Evolutionary conservation across 1,140 invertebrate genomes (phyloP), one percentile per base, ranked within the genome.

Genomic region (Papilio aristodemus): DNA sequence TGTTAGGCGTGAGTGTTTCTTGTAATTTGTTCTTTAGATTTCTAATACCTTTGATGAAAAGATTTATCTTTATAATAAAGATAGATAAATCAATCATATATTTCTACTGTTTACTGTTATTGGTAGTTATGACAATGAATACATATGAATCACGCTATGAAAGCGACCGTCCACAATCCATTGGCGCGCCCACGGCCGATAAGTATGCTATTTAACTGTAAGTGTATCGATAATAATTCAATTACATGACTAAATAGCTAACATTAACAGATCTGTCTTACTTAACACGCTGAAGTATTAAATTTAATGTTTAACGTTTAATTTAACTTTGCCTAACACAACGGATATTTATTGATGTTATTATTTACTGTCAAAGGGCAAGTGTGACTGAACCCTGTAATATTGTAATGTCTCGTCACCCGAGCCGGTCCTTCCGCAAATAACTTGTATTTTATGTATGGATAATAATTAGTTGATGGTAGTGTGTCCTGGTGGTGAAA

Each of bases 281-380:
- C 41, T 66, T 66, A 66, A 66, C 25, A 25, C 36, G 13, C 27
- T 41, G 22, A 36, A 39, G 27, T 46, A 25, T 66, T 32, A 43
- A 36, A 37, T 66, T 66, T 66, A 66, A 66, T 50, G 63, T 14
- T 36, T 50, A 17, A 66, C 36, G 25, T 36, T 59, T 36, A 43
- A 64, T 64, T 46, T 46, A 43, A 68, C 41, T 66, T 66, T 70
- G 64, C 68, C 22, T 66, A 70, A 68, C 75, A 71, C 78, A 72
- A 60, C 25, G 19, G 71, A 78, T 80, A 83, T 83, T 83, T 83
- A 83, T 80, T 60, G 64, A 57, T 41, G 54, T 72, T 75, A 74
- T 75, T 80, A 75, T 76, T 72, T 78, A 69, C 73, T 59, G 63
- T 62, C 50, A 83, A 83, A 83, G 79, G 78, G 73, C 75, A 79